Evolutionary conservation across 2,797 vertebrate species (phyloP).

Genomic region (Spatula versicolor): DNA sequence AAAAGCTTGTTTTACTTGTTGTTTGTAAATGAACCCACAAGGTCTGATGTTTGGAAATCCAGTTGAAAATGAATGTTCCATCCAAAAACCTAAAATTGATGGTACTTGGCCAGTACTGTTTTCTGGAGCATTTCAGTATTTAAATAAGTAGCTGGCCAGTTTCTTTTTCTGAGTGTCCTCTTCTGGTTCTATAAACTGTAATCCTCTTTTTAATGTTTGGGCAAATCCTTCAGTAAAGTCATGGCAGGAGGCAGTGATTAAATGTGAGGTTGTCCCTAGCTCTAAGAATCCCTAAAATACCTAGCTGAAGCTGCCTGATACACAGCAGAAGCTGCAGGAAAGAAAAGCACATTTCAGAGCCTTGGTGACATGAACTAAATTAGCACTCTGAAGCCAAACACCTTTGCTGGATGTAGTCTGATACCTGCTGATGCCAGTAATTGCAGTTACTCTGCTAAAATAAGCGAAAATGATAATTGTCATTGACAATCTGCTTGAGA

Average conservation of each 20-base stretch:
- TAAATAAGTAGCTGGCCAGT: not conserved
- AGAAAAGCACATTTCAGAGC: not conserved
- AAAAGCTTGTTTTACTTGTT: not conserved
- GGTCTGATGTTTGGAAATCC: not conserved
- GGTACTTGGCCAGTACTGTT: not conserved
- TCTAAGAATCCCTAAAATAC: not conserved
- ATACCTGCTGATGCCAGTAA: slow-evolving; percentile 9
- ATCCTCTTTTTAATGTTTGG: slow-evolving; percentile 18
- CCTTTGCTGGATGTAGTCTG: not conserved
- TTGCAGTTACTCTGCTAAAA: slow-evolving; percentile 21
- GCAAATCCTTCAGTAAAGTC: not conserved
- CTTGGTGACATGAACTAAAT: slow-evolving; percentile 4
- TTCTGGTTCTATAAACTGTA: slow-evolving; percentile 17
- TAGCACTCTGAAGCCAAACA: not conserved
- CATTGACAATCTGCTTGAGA: not conserved
- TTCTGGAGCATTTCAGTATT: not conserved
- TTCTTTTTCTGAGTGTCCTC: not conserved
- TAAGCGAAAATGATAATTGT: slow-evolving; percentile 13
- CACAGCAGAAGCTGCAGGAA: not conserved
- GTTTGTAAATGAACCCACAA: slow-evolving; percentile 12
- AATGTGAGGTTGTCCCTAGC: not conserved
- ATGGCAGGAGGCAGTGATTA: not conserved
- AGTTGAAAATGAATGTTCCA: slow-evolving; percentile 4
- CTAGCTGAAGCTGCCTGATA: not conserved
- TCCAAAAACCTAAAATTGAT: slow-evolving; percentile 34